Evolutionary conservation across 2,888 invertebrate species (phyloP).

Genomic region (Drosophila kuntzei): DNA sequence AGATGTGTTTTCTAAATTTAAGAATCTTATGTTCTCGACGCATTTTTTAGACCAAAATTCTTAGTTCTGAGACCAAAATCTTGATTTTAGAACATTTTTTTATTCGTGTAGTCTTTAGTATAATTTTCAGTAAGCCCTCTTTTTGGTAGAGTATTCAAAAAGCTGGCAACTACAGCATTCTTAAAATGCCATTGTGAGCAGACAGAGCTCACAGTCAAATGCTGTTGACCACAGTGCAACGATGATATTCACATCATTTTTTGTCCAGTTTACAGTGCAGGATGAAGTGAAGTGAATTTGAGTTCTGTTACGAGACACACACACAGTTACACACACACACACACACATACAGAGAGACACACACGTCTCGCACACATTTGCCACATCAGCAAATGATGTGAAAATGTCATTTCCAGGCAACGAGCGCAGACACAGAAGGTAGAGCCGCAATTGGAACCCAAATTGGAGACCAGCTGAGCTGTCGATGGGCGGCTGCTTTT

Average conservation of each 20-base stretch:
- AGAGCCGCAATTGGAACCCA: constrained; percentile 50
- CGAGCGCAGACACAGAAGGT: constrained; percentile 28
- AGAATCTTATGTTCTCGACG: too few species aligned
- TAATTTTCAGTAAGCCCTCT: too few species aligned
- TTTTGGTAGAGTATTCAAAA: not conserved
- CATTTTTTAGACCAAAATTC: too few species aligned
- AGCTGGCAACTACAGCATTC: not conserved
- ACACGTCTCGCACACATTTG: constrained; percentile 65
- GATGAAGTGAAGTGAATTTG: constrained; percentile 55
- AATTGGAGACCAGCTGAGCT: constrained; percentile 63
- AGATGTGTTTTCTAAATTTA: too few species aligned
- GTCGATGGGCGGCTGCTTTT: constrained; percentile 56
- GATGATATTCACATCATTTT: constrained; percentile 50
- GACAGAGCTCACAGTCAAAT: constrained; percentile 16
- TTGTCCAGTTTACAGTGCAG: constrained; percentile 36
- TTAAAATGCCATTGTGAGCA: not conserved
- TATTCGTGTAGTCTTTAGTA: too few species aligned
- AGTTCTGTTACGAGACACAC: constrained; percentile 42
- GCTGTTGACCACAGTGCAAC: constrained; percentile 38
- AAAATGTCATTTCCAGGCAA: constrained; percentile 78
- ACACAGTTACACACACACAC: constrained; percentile 13
- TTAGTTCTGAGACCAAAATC: too few species aligned
- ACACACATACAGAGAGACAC: constrained; percentile 2
- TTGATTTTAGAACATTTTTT: too few species aligned
- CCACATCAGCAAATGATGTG: constrained; percentile 82